phyloP scores from a whole-genome alignment of 2,113 vertebrate genomes.

The Erythrocebus patas region DNA sequence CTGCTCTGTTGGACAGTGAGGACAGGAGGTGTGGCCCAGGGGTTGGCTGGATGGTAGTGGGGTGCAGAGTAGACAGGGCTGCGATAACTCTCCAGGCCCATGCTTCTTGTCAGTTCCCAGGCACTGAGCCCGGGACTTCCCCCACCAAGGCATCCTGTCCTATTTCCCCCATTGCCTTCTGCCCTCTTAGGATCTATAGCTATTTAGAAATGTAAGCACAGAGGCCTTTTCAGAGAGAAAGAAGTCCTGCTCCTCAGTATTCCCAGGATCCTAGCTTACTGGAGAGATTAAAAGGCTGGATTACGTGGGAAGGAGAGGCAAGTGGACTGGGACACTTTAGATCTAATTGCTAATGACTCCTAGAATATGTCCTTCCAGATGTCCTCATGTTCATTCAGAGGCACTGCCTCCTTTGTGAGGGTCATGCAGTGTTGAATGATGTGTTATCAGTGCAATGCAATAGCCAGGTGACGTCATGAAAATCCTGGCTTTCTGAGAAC shows the following conservation, averaged over 20 bases:
- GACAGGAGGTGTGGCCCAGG: not conserved
- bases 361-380: not conserved
- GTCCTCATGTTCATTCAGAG: not conserved
- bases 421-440: fast-evolving
- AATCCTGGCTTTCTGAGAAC: not conserved
- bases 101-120: not conserved
- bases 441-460: not conserved
- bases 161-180: not conserved
- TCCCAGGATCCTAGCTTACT: not conserved
- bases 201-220: not conserved
- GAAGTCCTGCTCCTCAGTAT: not conserved
- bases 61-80: not conserved
- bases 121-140: too few relatives aligned
- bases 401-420: not conserved
- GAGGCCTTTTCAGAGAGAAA: not conserved
- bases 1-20: not conserved
- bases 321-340: not conserved
- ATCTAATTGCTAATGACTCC: not conserved
- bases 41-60: not conserved
- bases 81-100: not conserved
- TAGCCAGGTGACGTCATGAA: not conserved
- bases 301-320: not conserved
- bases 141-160: not conserved
- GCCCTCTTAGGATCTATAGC: not conserved
- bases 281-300: not conserved